Base-by-base conservation (phyloP, 1,140 invertebrate genomes). In the Amphibalanus amphitrite region DNA sequence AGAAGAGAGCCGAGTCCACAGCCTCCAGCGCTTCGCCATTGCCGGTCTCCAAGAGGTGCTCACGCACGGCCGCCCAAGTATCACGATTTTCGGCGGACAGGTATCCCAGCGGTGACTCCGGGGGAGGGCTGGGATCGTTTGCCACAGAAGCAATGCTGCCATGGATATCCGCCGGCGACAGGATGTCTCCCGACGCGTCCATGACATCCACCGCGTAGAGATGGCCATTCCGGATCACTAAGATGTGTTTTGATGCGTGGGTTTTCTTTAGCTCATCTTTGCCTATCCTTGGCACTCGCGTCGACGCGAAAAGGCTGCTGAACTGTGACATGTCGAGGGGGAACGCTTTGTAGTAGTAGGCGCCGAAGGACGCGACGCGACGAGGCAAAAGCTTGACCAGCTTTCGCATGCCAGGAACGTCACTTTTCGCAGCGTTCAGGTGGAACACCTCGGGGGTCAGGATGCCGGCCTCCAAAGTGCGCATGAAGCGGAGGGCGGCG, bases 281-380 rank as follows among this genome's bases (percentile, higher is more conserved):
- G 67, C 81, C 85, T 65, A 84, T 79, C 78, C 86, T 80, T 40
- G 97, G 97, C 76, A 97, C 88, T 77, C 93, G 82, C 0, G 90
- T 90, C 17, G 90, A 89, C 77, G 90, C 89, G 80, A 97, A 97
- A 8, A 98, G 80, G 76, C 87, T 88, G 70, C 81, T 79, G 82
- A 95, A 98, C 78, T 99, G 97, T 75, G 92, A 95, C 96, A 99
- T 99, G 79, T 99, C 97, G 70, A 99, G 80, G 25, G 97, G 96
- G 82, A 90, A 99, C 6, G 94, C 96, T 81, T 97, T 96, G 76
- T 93, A 94, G 68, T 92, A 82, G 80, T 94, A 97, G 6, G 95
- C 92, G 72, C 88, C 93, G 84, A 97, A 95, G 86, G 90, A 92
- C 28, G 90, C 89, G n/a, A 92, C 74, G 17, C 84, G 81, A 72